These are phyloP conservation scores for Bradysia coprophila DNA, from an alignment of 1,140 invertebrate species.

Conservation along the genomic window DNA sequence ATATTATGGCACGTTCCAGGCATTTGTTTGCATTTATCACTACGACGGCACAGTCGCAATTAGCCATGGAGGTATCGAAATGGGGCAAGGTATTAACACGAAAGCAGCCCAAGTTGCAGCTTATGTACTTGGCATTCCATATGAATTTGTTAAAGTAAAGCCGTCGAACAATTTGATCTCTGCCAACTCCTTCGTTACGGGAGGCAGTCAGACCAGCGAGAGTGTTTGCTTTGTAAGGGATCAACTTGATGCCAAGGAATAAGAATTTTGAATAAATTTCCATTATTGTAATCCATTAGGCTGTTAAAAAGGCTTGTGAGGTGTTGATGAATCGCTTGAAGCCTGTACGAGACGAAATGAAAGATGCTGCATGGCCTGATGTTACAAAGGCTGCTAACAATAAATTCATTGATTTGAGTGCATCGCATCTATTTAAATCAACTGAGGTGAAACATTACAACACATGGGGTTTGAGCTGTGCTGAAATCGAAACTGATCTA, in stretches of 20 bases:
- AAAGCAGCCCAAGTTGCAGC: conserved; percentile 56
- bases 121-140: conserved; percentile 46
- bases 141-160: conserved; percentile 25
- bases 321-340: conserved; percentile 38
- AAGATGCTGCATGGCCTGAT: conserved; percentile 42
- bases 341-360: conserved; percentile 35
- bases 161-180: not conserved
- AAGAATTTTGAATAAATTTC: not conserved
- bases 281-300: too few species aligned
- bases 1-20: conserved; percentile 36
- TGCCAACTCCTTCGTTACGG: conserved; percentile 23
- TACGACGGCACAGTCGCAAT: conserved; percentile 58
- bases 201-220: conserved; percentile 55
- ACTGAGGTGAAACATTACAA: conserved; percentile 26
- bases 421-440: conserved; percentile 30
- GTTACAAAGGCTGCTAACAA: conserved; percentile 34
- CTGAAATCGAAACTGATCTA: conserved; percentile 55
- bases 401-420: conserved; percentile 40
- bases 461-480: conserved; percentile 35
- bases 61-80: conserved; percentile 62
- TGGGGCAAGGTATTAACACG: conserved; percentile 68
- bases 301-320: conserved; percentile 46
- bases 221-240: conserved; percentile 26
- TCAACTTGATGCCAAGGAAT: not conserved
- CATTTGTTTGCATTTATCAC: conserved; percentile 50